phyloP scores from a whole-genome alignment of 2,113 vertebrate genomes.

The Edolisoma coerulescens region DNA sequence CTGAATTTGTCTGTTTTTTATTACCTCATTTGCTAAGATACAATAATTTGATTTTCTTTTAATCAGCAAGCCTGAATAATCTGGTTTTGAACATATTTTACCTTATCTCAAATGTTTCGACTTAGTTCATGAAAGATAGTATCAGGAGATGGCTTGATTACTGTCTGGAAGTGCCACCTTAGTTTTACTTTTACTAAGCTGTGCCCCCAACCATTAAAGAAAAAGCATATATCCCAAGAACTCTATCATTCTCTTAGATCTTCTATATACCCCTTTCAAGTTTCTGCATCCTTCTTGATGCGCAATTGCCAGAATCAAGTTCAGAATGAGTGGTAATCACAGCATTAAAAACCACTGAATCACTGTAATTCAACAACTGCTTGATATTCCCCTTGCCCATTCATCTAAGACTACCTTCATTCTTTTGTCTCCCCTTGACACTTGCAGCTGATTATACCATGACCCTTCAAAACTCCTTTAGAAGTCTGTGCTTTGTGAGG shows the following conservation, averaged over 20 bases:
- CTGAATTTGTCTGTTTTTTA: background rate
- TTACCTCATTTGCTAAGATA: background rate
- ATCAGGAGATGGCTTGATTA: background rate
- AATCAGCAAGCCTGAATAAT: background rate
- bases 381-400: slow-evolving; percentile 1
- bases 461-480: slow-evolving; percentile 20
- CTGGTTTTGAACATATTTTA: background rate
- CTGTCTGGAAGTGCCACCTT: background rate
- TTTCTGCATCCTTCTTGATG: background rate
- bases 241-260: background rate
- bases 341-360: background rate
- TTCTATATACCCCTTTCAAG: background rate
- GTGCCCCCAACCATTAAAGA: background rate
- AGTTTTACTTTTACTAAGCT: background rate
- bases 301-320: background rate
- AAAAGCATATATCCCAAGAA: background rate
- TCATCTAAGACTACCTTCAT: slow-evolving; percentile 10
- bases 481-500: slow-evolving; percentile 15
- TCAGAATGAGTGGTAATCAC: background rate
- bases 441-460: background rate
- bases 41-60: background rate
- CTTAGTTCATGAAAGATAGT: background rate
- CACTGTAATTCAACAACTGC: background rate
- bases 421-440: slow-evolving; percentile 4
- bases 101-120: background rate